Base-by-base conservation (phyloP, 2,113 vertebrate species). In the Rostratula benghalensis region DNA sequence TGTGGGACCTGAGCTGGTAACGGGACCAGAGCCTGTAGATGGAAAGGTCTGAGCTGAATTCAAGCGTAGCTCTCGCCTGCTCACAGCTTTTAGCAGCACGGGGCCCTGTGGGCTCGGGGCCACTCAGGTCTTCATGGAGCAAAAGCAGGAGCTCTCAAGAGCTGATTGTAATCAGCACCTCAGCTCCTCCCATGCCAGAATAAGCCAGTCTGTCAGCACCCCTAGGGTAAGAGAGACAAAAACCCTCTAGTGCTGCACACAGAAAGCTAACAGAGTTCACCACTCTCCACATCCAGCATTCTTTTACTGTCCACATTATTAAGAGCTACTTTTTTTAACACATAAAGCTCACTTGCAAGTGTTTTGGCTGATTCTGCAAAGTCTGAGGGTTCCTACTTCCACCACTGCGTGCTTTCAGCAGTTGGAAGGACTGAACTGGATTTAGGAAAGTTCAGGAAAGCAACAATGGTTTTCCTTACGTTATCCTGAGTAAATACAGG, bases 401-500 rank as follows among this genome's bases (percentile, higher is more conserved):
- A 46, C 46, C 10, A 3, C 23, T 50, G n/a, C 33, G 41, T 22
- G 5, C 25, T 39, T 21, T 50, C 39, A 50, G n/a, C 25, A 50
- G 13, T 37, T 31, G 24, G 25, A 39, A 56, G 51, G 56, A 46
- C 12, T 60, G 63, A 67, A 27, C 10, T 80, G 27, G 56, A n/a
- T 60, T 45, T 51, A 57, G 50, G n/a, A 53, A 81, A 21, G 17
- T 5, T 76, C 56, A 53, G 31, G 56, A 74, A 83, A 68, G 68
- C 76, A 70, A 28, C 35, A 27, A 61, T 23, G n/a, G 8, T 75
- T 67, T 43, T 65, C 24, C 95, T 95, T 84, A 97, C 91, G 0
- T 77, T 65, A 16, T 83, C 39, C 5, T 31, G 11, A 28, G 63
- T 97, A 80, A 99, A 98, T 5, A 9, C 87, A 14, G 98, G 98